A percentile compares a stretch with the other conserved stretches of the same genome.
These are phyloP conservation scores for Cetoscarus ocellatus DNA, from an alignment of 2,797 vertebrate genomes.

Conservation along the genomic window DNA sequence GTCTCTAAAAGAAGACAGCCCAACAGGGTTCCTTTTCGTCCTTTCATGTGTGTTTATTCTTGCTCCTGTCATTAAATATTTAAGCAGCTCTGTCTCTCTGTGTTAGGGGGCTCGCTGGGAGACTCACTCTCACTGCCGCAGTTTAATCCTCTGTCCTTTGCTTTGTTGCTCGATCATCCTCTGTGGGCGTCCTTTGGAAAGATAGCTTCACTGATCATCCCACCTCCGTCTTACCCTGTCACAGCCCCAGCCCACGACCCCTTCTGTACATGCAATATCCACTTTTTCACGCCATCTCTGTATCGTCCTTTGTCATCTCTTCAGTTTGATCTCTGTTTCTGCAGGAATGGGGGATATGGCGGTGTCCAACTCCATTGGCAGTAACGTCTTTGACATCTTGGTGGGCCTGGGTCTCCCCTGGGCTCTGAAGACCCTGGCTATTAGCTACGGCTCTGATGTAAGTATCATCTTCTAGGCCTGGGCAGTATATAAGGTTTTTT, in stretches of 20 bases:
- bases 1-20: conserved; percentile 14
- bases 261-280: neutral
- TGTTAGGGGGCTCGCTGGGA: conserved; percentile 9
- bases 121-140: conserved; percentile 1
- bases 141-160: conserved; percentile 12
- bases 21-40: conserved; percentile 32
- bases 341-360: conserved; percentile 98
- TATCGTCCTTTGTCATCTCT: neutral
- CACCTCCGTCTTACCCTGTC: neutral
- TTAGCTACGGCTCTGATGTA: conserved; percentile 94
- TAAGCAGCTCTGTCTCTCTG: conserved; percentile 35
- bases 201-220: conserved; percentile 23
- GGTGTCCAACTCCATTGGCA: conserved; percentile 97
- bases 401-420: conserved; percentile 95
- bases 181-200: conserved; percentile 4
- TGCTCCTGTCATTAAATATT: conserved; percentile 71
- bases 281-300: neutral
- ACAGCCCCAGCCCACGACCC: neutral
- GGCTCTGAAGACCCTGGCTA: conserved; percentile 93
- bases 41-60: conserved; percentile 72
- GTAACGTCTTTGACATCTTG: conserved; percentile 97
- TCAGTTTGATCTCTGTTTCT: conserved; percentile 13
- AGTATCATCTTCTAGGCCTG: conserved; percentile 69
- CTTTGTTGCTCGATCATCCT: conserved; percentile 35
- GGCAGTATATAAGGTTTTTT: too few species aligned